Conservation (phyloP, 2,797 vertebrate species). For the Phaenicophaeus curvirostris region DNA sequence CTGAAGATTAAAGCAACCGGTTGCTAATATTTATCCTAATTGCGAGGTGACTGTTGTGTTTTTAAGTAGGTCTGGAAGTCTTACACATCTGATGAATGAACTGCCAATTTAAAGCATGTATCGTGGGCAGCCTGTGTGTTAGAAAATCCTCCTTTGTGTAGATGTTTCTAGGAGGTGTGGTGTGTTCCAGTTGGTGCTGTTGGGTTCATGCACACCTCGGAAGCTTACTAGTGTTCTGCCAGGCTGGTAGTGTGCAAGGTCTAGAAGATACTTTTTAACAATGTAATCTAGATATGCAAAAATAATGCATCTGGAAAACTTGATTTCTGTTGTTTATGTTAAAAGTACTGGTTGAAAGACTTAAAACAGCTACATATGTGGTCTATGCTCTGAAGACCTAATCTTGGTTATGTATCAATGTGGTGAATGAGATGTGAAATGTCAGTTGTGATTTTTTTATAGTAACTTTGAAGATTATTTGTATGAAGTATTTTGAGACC, state of each 20-base stretch:
- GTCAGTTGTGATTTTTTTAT: background rate
- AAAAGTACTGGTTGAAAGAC: background rate
- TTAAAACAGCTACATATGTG: background rate
- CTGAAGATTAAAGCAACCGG: background rate
- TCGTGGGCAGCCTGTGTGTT: background rate
- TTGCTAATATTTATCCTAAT: background rate
- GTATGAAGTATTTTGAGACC: background rate
- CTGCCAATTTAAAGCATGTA: background rate
- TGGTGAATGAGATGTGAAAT: background rate
- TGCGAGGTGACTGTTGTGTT: background rate
- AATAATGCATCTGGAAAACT: background rate
- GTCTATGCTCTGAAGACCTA: background rate
- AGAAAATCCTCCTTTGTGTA: background rate
- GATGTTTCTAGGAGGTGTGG: background rate
- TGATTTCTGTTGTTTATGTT: background rate
- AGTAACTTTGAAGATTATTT: background rate
- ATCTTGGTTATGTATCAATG: background rate
- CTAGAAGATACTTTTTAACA: background rate
- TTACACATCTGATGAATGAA: background rate
- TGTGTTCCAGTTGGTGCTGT: background rate
- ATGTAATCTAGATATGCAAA: background rate
- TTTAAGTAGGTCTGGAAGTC: background rate
- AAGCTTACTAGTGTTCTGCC: background rate
- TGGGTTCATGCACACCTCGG: background rate
- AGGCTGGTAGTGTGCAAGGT: background rate